Evolutionary conservation across 2,113 vertebrate genomes (phyloP).

Genomic region (Ranitomeya variabilis): DNA sequence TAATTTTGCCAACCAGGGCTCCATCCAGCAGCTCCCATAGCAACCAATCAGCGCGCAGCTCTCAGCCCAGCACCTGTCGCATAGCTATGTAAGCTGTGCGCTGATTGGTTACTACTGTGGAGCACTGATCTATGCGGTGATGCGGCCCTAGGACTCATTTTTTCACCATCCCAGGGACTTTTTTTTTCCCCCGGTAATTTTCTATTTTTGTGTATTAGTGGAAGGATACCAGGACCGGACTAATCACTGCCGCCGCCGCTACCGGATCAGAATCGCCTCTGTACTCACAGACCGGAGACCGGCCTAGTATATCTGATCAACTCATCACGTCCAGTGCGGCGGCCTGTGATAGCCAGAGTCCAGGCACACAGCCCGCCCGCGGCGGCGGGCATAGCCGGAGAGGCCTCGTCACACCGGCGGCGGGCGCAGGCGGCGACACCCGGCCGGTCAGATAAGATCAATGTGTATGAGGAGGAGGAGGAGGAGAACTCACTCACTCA

Average conservation of each 20-base stretch:
- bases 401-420: neutral
- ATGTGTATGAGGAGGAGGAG: neutral
- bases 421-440: neutral
- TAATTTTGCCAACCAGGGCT: too few species aligned
- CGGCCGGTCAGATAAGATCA: constrained; percentile 50
- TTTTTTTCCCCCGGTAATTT: too few species aligned
- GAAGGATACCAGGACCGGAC: too few species aligned
- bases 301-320: constrained; percentile 54
- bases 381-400: constrained; percentile 8
- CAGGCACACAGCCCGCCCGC: constrained; percentile 30
- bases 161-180: too few species aligned
- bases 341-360: constrained; percentile 9
- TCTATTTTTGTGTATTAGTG: too few species aligned
- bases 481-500: neutral
- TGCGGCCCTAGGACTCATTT: too few species aligned
- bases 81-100: too few species aligned
- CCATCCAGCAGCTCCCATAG: too few species aligned
- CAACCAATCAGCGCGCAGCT: too few species aligned
- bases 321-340: constrained; percentile 27
- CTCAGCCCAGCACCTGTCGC: too few species aligned
- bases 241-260: neutral
- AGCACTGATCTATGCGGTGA: too few species aligned
- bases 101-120: too few species aligned
- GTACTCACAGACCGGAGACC: constrained; percentile 26
- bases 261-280: constrained; percentile 50